Base-by-base conservation (phyloP, 2,113 vertebrate genomes). In the Callocephalon fimbriatum region DNA sequence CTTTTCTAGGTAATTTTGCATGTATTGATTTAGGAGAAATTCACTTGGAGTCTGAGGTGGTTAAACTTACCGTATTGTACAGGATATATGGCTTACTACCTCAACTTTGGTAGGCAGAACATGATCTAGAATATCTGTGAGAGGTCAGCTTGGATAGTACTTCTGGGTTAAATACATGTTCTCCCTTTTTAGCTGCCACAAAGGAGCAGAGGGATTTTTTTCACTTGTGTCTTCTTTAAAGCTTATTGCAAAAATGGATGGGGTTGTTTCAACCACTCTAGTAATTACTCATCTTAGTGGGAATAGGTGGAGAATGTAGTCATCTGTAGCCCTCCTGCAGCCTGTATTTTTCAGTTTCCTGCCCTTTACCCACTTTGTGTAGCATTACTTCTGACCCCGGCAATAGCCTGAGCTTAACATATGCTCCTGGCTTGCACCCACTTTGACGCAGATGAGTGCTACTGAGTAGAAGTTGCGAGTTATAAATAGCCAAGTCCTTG, bases 401-500 rank as follows among this genome's bases (percentile, higher is more conserved):
- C n/a, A 42, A 12, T 37, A 66, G 67, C 42, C 63, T 83, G 53
- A 86, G 70, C 45, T 73, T 85, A 45, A 82, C 27, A 6, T 40
- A 27, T 0, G 1, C 48, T 82, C 40, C 67, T 92, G 88, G 63
- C 86, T 86, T 88, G 79, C 32, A 26, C 37, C 42, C 27, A 5
- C 91, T 86, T 80, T 51, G 72, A 88, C 0, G 0, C 79, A 67
- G 75, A 70, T 70, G 86, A 56, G 15, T n/a, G 38, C 0, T 0
- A 54, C 70, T 9, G 40, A 83, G 80, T 62, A 66, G 48, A 88
- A 95, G 48, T 23, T 70, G 22, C 22, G 40, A 90, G 79, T 63
- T 97, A 91, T 74, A 94, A 94, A 97, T 94, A 95, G 68, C 42
- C 23, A 8, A 89, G 88, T 66, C 72, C 86, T 80, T 85, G 35